Conservation (phyloP, 1,140 invertebrate species). For the Drosophila tani region DNA sequence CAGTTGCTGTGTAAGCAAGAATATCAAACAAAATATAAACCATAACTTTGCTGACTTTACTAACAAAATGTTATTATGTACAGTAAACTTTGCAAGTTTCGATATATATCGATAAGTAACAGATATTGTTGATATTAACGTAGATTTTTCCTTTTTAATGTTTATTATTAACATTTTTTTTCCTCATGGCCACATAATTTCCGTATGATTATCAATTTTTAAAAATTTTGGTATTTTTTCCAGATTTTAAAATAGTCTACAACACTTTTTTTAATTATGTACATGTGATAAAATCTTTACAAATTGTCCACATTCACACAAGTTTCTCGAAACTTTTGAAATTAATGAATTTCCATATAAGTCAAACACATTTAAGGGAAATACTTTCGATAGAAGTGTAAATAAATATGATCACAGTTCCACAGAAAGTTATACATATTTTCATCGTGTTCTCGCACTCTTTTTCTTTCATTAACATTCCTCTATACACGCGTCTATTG, state of each 20-base stretch:
- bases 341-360: slow-evolving; percentile 1
- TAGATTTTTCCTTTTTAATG: slow-evolving; percentile 40
- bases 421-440: slow-evolving; percentile 31
- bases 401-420: slow-evolving; percentile 55
- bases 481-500: slow-evolving; percentile 35
- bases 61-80: slow-evolving; percentile 2
- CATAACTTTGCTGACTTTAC: slow-evolving; percentile 46
- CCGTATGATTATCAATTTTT: slow-evolving; percentile 12
- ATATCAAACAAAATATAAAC: slow-evolving; percentile 45
- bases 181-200: slow-evolving; percentile 53
- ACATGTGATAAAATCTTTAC: neutral
- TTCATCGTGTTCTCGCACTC: slow-evolving; percentile 24
- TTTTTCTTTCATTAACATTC: slow-evolving; percentile 23
- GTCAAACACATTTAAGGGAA: slow-evolving; percentile 1
- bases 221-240: slow-evolving; percentile 1
- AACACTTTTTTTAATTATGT: slow-evolving; percentile 16
- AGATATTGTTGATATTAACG: neutral
- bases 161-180: slow-evolving; percentile 61
- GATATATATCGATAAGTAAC: neutral
- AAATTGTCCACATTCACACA: slow-evolving; percentile 1
- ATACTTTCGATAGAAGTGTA: slow-evolving; percentile 30
- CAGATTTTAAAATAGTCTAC: slow-evolving; percentile 6
- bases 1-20: slow-evolving; percentile 52
- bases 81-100: neutral
- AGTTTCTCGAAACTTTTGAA: neutral